These are phyloP conservation scores for Drosophila subpulchrella DNA, from an alignment of 1,140 invertebrate genomes.

Conservation along the genomic window DNA sequence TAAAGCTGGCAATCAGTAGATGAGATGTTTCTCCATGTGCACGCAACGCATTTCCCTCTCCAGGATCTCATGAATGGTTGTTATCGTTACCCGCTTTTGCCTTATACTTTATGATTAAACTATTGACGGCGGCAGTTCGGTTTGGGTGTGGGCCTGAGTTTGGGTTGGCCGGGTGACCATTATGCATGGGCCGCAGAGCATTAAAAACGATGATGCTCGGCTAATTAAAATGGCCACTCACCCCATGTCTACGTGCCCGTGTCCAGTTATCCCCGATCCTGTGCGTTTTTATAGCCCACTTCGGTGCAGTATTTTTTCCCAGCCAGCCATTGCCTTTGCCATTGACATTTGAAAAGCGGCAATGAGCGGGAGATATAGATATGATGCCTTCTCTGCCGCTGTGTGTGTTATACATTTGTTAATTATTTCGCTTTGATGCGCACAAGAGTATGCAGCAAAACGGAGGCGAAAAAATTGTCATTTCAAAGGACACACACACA, in stretches of 20 bases:
- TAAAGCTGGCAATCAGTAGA: background rate
- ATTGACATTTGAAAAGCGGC: conserved; percentile 63
- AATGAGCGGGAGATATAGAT: conserved; percentile 18
- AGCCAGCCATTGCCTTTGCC: conserved; percentile 6
- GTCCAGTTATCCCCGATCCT: conserved; percentile 15
- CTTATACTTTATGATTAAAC: conserved; percentile 78
- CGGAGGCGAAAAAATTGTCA: conserved; percentile 62
- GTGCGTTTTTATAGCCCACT: conserved; percentile 16
- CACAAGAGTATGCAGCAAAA: conserved; percentile 68
- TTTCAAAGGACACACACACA: conserved; percentile 63
- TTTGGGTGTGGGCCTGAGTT: conserved; percentile 7
- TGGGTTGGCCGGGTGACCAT: conserved; percentile 48
- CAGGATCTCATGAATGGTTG: conserved; percentile 57
- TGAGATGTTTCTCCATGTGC: conserved; percentile 20
- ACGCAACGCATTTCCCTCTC: conserved; percentile 5
- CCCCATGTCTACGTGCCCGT: conserved; percentile 3
- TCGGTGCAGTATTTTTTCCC: conserved; percentile 23
- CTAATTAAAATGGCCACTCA: conserved; percentile 70
- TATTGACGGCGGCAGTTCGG: conserved; percentile 57
- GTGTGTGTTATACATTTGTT: conserved; percentile 73
- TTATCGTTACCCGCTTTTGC: conserved; percentile 67
- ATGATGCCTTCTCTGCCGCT: conserved; percentile 14
- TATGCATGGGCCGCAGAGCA: conserved; percentile 53
- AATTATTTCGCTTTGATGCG: conserved; percentile 81
- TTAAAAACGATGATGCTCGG: conserved; percentile 59